Percentiles rank a stretch among this genome's conserved stretches.
Conservation (phyloP, 2,113 vertebrate genomes). For the Corythornis vintsioides region DNA sequence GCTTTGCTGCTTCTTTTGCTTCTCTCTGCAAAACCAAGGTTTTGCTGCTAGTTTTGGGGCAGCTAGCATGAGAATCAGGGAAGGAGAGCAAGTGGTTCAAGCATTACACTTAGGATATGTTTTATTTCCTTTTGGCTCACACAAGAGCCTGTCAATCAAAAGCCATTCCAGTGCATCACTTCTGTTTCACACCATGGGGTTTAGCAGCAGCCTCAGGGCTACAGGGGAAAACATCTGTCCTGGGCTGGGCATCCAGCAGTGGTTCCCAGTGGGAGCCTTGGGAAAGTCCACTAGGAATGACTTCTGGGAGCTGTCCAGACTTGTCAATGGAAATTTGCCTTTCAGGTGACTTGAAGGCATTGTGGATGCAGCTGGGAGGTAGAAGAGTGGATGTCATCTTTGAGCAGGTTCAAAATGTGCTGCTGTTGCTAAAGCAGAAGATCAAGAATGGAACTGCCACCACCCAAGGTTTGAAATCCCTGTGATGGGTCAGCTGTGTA, state of each 20-base stretch:
- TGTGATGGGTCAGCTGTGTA: neutral
- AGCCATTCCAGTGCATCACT: neutral
- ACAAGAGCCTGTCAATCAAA: neutral
- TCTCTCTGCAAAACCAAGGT: neutral
- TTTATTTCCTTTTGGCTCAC: neutral
- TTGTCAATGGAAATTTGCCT: conserved; percentile 20
- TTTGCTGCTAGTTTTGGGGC: neutral
- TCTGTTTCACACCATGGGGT: neutral
- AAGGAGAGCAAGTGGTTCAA: neutral
- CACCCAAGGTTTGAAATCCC: conserved; percentile 72
- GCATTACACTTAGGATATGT: neutral
- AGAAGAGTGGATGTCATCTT: conserved; percentile 77
- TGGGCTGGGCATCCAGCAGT: neutral
- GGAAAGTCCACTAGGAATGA: neutral
- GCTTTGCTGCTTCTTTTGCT: neutral
- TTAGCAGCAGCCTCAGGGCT: neutral
- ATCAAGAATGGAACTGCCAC: conserved; percentile 81
- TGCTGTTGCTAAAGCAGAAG: conserved; percentile 75
- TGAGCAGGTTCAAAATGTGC: conserved; percentile 73
- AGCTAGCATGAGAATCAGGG: neutral
- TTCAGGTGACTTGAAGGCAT: conserved; percentile 72
- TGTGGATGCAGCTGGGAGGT: conserved; percentile 73
- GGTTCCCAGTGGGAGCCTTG: neutral
- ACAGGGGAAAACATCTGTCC: neutral
- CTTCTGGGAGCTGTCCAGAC: neutral